Percentiles rank a stretch among this genome's conserved stretches.
Evolutionary conservation across 2,797 vertebrate genomes (phyloP).

Genomic region (Catostomus latipinnis): DNA sequence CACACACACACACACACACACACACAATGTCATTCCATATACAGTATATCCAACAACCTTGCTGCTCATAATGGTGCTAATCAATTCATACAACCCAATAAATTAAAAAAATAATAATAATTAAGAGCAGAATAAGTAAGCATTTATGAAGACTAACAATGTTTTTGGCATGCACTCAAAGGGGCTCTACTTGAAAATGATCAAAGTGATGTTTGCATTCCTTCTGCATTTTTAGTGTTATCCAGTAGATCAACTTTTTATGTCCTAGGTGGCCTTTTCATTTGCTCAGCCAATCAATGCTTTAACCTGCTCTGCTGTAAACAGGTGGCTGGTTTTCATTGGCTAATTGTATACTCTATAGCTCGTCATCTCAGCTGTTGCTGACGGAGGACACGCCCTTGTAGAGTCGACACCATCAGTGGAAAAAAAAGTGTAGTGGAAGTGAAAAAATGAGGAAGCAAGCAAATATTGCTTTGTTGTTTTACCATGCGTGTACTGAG

Average conservation of each 20-base stretch:
- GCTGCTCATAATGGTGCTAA: too few species aligned
- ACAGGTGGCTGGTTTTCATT: constrained; percentile 50
- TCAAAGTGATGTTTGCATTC: background rate
- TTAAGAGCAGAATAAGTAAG: too few species aligned
- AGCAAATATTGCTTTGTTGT: background rate
- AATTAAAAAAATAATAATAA: too few species aligned
- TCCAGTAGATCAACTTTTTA: constrained; percentile 43
- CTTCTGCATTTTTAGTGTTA: constrained; percentile 17
- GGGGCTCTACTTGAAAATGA: too few species aligned
- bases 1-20: too few species aligned
- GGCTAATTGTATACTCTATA: constrained; percentile 20
- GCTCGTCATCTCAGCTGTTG: constrained; percentile 25
- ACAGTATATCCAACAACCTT: too few species aligned
- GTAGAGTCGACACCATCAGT: background rate
- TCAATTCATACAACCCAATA: too few species aligned
- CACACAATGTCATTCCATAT: too few species aligned
- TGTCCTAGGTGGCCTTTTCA: constrained; percentile 22
- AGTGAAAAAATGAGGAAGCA: constrained; percentile 29
- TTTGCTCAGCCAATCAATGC: constrained; percentile 44
- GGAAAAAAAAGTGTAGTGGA: background rate
- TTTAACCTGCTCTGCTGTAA: constrained; percentile 8
- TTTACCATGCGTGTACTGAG: background rate
- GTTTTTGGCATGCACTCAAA: too few species aligned
- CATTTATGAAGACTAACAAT: too few species aligned
- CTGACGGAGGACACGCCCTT: constrained; percentile 18